Base-by-base conservation (phyloP, 2,888 invertebrate species). In the Drosophila buzzatii region DNA sequence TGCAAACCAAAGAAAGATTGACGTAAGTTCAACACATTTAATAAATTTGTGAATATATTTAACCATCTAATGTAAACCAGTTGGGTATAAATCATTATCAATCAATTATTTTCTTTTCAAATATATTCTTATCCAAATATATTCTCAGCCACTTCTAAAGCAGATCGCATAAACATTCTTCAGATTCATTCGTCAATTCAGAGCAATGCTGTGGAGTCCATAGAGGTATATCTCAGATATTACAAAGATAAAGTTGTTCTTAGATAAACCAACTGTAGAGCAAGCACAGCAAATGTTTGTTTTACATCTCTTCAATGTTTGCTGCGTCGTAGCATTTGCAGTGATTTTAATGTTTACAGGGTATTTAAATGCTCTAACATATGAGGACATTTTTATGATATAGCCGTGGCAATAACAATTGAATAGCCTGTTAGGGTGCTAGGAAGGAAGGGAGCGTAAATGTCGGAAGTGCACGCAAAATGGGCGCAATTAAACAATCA, bases 401-500 rank as follows among this genome's bases (percentile, higher is more conserved):
- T 9, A 20, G 23, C 39, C 16, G 35, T 42, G 52, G 9, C 37
- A 52, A 52, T 55, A 53, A 12, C 60, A 66, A 77, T 76, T 63
- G 60, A 57, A 64, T 23, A 31, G 53, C 37, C 52, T 9, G 16
- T n/a, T 23, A 10, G 53, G 39, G 23, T 41, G 63, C 33, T 59
- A 58, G 61, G 59, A 55, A 59, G 72, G 55, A 57, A 33, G 23
- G 23, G 8, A 31, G 45, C 70, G 47, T 27, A 64, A 70, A 51
- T 81, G 74, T 69, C 77, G 74, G 73, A 85, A 85, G 73, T 73
- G 86, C 70, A 75, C 89, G 71, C 90, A 85, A 89, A 87, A 90
- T 89, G 87, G 88, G 85, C 87, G 75, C 86, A 86, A 86, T 86
- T 87, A 90, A 87, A 87, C 86, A 87, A 87, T 90, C 86, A 87